A percentile compares a stretch with the other conserved stretches of the same genome.
Conservation (phyloP, 2,888 invertebrate species). For the Leptopilina myrica region DNA sequence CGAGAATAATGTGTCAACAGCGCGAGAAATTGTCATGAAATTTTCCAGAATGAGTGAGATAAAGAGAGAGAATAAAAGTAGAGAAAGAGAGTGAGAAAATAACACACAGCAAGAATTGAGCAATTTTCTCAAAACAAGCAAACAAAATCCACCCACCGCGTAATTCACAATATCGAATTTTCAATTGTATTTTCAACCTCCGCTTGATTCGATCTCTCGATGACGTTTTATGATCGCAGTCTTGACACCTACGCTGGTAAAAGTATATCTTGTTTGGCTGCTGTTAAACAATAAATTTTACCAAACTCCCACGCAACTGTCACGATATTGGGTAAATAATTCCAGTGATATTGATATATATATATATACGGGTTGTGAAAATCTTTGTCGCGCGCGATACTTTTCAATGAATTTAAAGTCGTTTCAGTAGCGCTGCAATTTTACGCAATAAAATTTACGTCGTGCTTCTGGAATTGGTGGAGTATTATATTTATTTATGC, state of each 20-base stretch:
- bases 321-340: conserved; percentile 15
- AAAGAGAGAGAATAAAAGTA: no score
- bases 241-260: conserved; percentile 23
- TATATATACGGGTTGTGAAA: neutral
- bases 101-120: neutral
- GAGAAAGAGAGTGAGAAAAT: neutral
- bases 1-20: conserved; percentile 31
- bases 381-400: neutral
- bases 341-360: neutral
- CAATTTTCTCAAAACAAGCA: conserved; percentile 5
- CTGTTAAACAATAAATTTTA: conserved; percentile 23
- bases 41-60: neutral
- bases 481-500: no score
- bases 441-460: no score
- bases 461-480: no score
- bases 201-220: conserved; percentile 24
- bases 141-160: conserved; percentile 21
- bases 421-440: neutral
- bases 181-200: conserved; percentile 22
- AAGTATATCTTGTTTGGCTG: conserved; percentile 18
- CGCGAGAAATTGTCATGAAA: neutral
- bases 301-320: neutral
- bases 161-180: conserved; percentile 15
- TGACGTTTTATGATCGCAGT: conserved; percentile 35
- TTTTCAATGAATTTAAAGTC: neutral